These are phyloP conservation scores for Neosilurus mollespiculum DNA, from an alignment of 2,797 vertebrate species.

Conservation along the genomic window DNA sequence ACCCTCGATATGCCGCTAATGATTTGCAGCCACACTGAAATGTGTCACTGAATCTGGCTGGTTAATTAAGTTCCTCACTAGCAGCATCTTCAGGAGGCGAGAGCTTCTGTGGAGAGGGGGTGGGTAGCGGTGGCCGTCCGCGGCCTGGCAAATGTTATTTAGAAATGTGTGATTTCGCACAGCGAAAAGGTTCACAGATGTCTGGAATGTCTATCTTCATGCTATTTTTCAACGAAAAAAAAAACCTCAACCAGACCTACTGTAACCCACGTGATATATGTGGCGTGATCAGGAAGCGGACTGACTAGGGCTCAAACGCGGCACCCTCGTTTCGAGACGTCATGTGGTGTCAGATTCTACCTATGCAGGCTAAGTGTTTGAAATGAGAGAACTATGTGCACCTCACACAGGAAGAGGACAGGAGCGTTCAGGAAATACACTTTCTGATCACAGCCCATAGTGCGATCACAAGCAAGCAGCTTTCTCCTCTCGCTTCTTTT, in stretches of 20 bases:
- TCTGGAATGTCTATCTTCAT: slow-evolving; percentile 36
- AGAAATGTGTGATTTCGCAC: slow-evolving; percentile 41
- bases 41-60: slow-evolving; percentile 39
- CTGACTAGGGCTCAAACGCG: slow-evolving; percentile 17
- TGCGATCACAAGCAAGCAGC: slow-evolving; percentile 39
- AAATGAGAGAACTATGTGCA: slow-evolving; percentile 4
- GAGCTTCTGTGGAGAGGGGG: slow-evolving; percentile 18
- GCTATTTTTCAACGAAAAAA: neutral
- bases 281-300: slow-evolving; percentile 11
- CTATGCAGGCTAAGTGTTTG: slow-evolving; percentile 2
- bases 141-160: slow-evolving; percentile 17
- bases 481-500: slow-evolving; percentile 41
- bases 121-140: slow-evolving; percentile 18
- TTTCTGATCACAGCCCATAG: slow-evolving; percentile 47
- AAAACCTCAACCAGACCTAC: slow-evolving; percentile 28
- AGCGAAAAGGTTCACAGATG: slow-evolving; percentile 43
- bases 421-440: slow-evolving; percentile 37
- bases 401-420: slow-evolving; percentile 43
- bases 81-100: slow-evolving; percentile 38
- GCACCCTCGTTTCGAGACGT: neutral
- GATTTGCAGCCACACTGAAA: slow-evolving; percentile 44
- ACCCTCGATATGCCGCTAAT: slow-evolving; percentile 37
- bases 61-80: slow-evolving; percentile 51
- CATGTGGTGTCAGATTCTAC: neutral
- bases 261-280: neutral